These are phyloP conservation scores for Rhyacichthys aspro DNA, from an alignment of 2,797 vertebrate species.

Conservation along the genomic window DNA sequence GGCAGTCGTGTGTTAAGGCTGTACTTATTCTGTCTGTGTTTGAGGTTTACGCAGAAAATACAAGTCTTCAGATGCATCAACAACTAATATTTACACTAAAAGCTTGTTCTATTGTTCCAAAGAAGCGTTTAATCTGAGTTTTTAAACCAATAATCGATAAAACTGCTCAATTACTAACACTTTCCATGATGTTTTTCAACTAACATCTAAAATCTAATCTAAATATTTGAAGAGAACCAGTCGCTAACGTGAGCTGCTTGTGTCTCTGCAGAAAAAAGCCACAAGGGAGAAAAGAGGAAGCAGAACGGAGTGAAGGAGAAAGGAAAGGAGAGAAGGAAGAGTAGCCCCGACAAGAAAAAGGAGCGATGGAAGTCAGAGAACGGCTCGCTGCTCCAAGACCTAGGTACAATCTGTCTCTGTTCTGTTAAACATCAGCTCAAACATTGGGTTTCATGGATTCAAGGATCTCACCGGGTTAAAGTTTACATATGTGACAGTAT, in stretches of 20 bases:
- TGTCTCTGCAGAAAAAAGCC: slow-evolving; percentile 84
- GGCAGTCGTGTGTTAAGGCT: slow-evolving; percentile 29
- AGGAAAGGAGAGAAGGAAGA: slow-evolving; percentile 87
- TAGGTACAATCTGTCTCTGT: slow-evolving; percentile 81
- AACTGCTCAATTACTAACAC: no score
- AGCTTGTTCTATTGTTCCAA: no score
- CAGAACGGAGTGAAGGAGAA: slow-evolving; percentile 87
- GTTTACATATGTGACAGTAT: no score
- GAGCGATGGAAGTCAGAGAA: slow-evolving; percentile 90
- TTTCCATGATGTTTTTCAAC: no score
- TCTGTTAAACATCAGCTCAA: no score
- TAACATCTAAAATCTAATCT: slow-evolving; percentile 4
- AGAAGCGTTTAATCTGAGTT: no score
- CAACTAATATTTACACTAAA: no score
- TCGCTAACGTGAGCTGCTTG: slow-evolving; percentile 44
- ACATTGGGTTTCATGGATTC: no score
- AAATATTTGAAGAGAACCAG: slow-evolving; percentile 12
- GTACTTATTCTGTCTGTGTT: background rate
- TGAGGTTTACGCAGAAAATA: no score
- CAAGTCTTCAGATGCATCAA: no score
- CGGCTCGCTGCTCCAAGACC: slow-evolving; percentile 89
- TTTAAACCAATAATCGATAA: no score
- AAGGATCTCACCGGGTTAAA: no score
- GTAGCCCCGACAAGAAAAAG: slow-evolving; percentile 90
- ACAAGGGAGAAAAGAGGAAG: slow-evolving; percentile 82